These are phyloP conservation scores for Ceryle rudis DNA, from an alignment of 2,797 vertebrate genomes.

Conservation along the genomic window DNA sequence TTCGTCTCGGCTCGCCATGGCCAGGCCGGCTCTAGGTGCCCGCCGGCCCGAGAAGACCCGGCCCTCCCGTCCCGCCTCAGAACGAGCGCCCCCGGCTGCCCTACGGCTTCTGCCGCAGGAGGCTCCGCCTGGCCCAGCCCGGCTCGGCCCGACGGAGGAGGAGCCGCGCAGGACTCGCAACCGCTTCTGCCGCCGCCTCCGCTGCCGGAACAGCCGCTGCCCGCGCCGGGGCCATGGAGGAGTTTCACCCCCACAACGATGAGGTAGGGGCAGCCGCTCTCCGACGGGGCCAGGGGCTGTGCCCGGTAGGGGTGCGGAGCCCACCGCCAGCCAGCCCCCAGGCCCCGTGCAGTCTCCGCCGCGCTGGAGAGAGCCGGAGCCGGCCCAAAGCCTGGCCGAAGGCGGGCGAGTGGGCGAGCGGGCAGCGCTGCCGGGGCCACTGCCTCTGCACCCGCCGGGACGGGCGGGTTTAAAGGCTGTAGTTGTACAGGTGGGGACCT, in stretches of 20 bases:
- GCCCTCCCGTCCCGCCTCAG: accelerated
- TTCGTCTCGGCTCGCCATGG: not conserved
- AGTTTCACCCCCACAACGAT: constrained; percentile 74
- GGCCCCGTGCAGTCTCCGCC: not conserved
- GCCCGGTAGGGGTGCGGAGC: not conserved
- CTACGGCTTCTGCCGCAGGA: not conserved
- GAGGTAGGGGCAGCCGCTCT: constrained; percentile 65
- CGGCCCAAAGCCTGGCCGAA: not conserved
- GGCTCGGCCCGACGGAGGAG: not conserved
- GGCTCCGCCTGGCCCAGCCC: not conserved
- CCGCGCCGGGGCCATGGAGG: constrained; percentile 68
- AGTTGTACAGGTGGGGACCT: not conserved
- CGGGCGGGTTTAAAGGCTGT: not conserved
- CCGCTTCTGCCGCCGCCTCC: not conserved
- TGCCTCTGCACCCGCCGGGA: no score
- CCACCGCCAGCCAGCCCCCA: not conserved
- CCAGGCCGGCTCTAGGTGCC: no score
- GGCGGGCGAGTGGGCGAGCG: not conserved
- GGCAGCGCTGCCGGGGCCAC: not conserved
- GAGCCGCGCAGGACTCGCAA: not conserved
- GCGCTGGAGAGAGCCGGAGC: not conserved
- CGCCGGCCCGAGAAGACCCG: accelerated
- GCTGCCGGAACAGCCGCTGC: not conserved
- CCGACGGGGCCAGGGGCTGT: not conserved
- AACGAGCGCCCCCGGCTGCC: no score